phyloP scores from a whole-genome alignment of 2,888 invertebrate genomes.

The Myopa tessellatipennis region DNA sequence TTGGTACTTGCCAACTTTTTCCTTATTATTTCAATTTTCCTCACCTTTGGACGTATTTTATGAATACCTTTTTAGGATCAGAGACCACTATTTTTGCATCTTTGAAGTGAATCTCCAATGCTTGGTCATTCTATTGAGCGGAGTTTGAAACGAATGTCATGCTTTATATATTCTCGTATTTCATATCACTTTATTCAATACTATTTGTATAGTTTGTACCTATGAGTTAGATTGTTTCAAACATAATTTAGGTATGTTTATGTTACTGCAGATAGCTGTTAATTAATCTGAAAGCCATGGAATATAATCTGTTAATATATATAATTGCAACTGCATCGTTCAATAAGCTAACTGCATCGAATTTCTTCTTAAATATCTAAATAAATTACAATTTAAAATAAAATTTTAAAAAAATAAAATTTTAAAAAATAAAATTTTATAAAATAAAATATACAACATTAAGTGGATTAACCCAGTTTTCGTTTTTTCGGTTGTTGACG shows the following conservation, averaged over 20 bases:
- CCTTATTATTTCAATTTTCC: too few relatives aligned
- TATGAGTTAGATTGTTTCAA: neutral
- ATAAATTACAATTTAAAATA: neutral
- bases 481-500: constrained; percentile 32
- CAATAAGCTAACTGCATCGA: neutral
- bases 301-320: too few relatives aligned
- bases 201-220: constrained; percentile 16
- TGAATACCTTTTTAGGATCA: too few relatives aligned
- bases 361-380: too few relatives aligned
- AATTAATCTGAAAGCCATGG: neutral
- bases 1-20: too few relatives aligned
- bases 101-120: neutral
- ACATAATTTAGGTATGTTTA: neutral
- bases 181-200: constrained; percentile 33
- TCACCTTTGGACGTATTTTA: too few relatives aligned
- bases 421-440: constrained; percentile 8
- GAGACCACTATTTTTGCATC: too few relatives aligned
- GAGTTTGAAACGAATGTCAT: neutral
- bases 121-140: neutral
- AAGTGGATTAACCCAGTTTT: constrained; percentile 38
- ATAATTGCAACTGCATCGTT: neutral
- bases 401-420: neutral
- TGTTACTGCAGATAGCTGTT: neutral
- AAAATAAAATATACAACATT: neutral
- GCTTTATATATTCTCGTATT: neutral